phyloP scores from a whole-genome alignment of 2,888 invertebrate species.

The Ctena decussata region DNA sequence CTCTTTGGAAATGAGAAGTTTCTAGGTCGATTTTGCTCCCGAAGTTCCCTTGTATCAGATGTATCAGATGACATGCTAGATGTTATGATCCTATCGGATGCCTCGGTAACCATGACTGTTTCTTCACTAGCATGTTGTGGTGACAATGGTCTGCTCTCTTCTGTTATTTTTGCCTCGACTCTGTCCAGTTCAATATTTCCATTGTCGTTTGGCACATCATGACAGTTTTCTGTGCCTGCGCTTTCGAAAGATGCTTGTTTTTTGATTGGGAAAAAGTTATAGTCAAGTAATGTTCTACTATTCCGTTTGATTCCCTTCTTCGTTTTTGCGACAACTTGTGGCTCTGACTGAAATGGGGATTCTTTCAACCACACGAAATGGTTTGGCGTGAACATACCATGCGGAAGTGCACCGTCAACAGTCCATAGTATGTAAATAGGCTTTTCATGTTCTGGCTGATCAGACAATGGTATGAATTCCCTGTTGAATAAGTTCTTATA shows the following conservation, averaged over 20 bases:
- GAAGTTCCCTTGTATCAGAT: too few relatives aligned
- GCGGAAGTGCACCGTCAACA: background rate
- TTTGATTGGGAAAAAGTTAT: background rate
- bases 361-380: background rate
- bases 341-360: background rate
- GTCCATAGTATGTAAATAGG: slow-evolving; percentile 2
- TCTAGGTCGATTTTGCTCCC: background rate
- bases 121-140: background rate
- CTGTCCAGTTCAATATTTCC: background rate
- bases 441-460: background rate
- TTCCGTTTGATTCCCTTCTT: background rate
- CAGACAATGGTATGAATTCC: background rate
- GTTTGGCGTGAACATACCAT: background rate
- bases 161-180: background rate
- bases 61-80: background rate
- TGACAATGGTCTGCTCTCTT: background rate
- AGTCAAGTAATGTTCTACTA: background rate
- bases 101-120: background rate
- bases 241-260: background rate
- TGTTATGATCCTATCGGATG: background rate
- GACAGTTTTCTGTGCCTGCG: background rate
- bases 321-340: background rate
- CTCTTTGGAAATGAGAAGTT: background rate
- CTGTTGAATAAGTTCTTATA: background rate
- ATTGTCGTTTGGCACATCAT: background rate